Evolutionary conservation across 2,888 invertebrate species (phyloP).

Genomic region (Heteromyza rotundicornis): DNA sequence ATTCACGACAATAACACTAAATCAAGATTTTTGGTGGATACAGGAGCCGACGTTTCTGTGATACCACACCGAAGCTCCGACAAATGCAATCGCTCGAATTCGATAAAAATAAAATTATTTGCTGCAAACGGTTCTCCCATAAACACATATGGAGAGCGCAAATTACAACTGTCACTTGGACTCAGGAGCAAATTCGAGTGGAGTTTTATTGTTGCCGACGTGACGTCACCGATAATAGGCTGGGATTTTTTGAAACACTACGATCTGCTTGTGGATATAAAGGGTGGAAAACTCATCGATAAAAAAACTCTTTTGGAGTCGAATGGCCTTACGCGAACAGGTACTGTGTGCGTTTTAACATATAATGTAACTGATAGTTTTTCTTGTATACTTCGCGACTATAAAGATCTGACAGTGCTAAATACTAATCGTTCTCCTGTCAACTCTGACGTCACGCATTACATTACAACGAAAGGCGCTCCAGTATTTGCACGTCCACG

Average conservation of each 20-base stretch:
- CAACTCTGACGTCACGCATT: constrained; percentile 10
- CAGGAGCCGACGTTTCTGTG: constrained; percentile 28
- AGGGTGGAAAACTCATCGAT: constrained; percentile 9
- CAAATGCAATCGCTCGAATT: not conserved
- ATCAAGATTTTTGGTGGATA: not conserved
- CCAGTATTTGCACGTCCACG: constrained; percentile 23
- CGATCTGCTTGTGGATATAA: constrained; percentile 17
- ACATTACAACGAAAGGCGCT: constrained; percentile 21
- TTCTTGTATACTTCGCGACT: not conserved
- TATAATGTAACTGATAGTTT: not conserved
- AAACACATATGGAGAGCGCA: no score
- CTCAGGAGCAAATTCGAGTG: constrained; percentile 20
- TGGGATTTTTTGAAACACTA: constrained; percentile 19
- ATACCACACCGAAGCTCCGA: constrained; percentile 12
- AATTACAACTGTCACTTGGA: no score
- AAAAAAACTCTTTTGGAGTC: not conserved
- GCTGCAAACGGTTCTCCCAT: constrained; percentile 18
- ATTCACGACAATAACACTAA: constrained; percentile 24
- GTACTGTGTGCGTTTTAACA: not conserved
- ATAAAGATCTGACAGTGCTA: not conserved
- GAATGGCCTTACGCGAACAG: not conserved
- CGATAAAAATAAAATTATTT: not conserved
- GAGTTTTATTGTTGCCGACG: constrained; percentile 23
- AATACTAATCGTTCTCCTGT: not conserved
- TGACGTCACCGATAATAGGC: constrained; percentile 21